Conservation (phyloP, 2,888 invertebrate species). For the Caenorhabditis afra region DNA sequence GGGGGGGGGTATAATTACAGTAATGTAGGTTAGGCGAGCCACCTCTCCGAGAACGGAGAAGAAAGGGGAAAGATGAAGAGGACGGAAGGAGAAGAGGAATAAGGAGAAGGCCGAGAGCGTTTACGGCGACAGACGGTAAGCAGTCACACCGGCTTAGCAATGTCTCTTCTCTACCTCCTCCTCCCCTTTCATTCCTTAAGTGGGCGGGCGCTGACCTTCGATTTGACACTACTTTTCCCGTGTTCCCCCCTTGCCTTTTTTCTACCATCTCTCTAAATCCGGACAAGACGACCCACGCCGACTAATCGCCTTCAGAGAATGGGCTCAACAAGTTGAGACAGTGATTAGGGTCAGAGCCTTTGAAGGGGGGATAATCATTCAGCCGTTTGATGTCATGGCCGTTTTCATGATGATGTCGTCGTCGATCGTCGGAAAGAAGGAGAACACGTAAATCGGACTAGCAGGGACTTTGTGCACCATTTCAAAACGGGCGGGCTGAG, state of each 20-base stretch:
- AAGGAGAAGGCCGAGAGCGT: constrained; percentile 40
- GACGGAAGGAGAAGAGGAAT: constrained; percentile 5
- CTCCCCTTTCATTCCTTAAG: background rate
- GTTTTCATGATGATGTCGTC: background rate
- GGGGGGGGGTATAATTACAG: constrained; percentile 50
- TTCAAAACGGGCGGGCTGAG: no score
- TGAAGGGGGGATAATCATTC: no score
- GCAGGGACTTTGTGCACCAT: background rate
- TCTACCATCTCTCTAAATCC: background rate
- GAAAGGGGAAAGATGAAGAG: constrained; percentile 17
- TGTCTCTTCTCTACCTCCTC: constrained; percentile 6
- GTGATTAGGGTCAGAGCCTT: constrained; percentile 40
- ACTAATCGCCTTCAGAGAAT: constrained; percentile 17
- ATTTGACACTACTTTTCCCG: background rate
- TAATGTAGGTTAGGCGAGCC: constrained; percentile 63
- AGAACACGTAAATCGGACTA: background rate
- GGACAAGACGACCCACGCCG: constrained; percentile 1
- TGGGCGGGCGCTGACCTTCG: background rate
- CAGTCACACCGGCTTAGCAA: constrained; percentile 45
- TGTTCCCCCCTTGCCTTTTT: background rate
- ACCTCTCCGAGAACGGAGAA: constrained; percentile 52
- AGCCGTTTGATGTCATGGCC: constrained; percentile 34
- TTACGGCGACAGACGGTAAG: constrained; percentile 57
- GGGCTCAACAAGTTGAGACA: constrained; percentile 16
- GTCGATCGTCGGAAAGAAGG: background rate